Evolutionary conservation across 2,113 vertebrate species (phyloP), one percentile per base, ranked within the genome.

Genomic region (Spermophilus dauricus): DNA sequence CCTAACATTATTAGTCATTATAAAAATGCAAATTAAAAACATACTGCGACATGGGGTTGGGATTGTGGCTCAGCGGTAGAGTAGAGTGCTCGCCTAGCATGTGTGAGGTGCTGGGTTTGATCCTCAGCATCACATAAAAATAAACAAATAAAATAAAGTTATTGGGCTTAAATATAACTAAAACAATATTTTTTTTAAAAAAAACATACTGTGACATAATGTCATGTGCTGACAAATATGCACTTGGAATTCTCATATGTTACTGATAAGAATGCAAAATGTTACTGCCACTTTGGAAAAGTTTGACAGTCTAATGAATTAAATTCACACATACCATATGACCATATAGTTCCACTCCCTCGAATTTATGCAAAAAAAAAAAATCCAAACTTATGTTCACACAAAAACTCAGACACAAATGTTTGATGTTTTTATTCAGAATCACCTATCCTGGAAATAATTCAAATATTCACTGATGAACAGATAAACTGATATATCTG

Each of bases 331-430:
- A 22, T 34, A 16, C 4, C 28, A 45, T 53, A 67, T 32, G 26
- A 77, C 22, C 5, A n/a, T 12, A 20, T 10, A 58, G 16, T 34
- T 53, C 45, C 14, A 70, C 45, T 82, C 11, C 10, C 86, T 24
- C 22, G 10, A 65, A 80, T 86, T 72, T 90, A 91, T 24, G 45
- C 34, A 76, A 51, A 16, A 96, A 42, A 42, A 89, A 96, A 42
- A 89, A 69, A 28, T 65, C 16, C 84, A 94, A 92, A 56, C 18
- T 87, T 78, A 14, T 18, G 34, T 58, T 81, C 65, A 80, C 6
- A 75, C 37, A 89, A 39, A 87, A 72, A 63, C 24, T 72, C 63
- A 4, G 9, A 53, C 51, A 63, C 53, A 58, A 81, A 88, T 69
- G 4, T 14, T 56, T 53, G 42, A 26, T 83, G 4, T 10, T 76